Evolutionary conservation across 2,797 vertebrate species (phyloP).

Genomic region (Ataeniobius toweri): DNA sequence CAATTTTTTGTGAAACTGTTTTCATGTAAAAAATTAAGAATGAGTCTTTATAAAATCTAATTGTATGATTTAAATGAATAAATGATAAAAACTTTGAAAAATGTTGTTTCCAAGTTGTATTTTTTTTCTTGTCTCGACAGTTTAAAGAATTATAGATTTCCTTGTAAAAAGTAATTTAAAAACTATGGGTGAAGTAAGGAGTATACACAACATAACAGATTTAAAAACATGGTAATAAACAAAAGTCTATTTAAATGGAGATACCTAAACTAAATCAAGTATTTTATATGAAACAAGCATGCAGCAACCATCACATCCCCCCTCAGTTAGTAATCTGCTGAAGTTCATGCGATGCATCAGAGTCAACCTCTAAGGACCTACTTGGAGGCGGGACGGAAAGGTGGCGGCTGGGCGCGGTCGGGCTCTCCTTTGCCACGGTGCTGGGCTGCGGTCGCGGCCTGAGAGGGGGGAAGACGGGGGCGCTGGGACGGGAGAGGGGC

Average conservation of each 20-base stretch:
- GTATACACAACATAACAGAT: neutral
- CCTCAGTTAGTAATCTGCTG: neutral
- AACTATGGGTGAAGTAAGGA: neutral
- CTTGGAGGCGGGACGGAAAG: constrained; percentile 80
- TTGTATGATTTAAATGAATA: neutral
- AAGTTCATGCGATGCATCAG: neutral
- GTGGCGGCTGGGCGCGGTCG: constrained; percentile 67
- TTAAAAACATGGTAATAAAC: neutral
- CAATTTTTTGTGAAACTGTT: too few relatives aligned
- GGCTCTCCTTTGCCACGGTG: constrained; percentile 62
- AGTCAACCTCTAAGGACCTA: constrained; percentile 51
- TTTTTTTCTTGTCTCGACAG: neutral
- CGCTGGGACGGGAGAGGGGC: constrained; percentile 83
- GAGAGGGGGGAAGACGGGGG: constrained; percentile 75
- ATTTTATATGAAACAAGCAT: too few relatives aligned
- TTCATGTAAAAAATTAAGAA: too few relatives aligned
- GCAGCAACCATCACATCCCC: too few relatives aligned
- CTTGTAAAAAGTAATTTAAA: too few relatives aligned
- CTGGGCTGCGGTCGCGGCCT: constrained; percentile 70
- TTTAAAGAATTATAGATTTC: too few relatives aligned
- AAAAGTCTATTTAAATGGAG: neutral
- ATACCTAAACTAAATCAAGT: neutral
- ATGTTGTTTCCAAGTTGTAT: neutral
- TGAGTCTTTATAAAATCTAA: neutral
- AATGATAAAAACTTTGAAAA: neutral